Evolutionary conservation across 64 coral and sea anemone species (phyloP).

Genomic region (Actinia tenebrosa): DNA sequence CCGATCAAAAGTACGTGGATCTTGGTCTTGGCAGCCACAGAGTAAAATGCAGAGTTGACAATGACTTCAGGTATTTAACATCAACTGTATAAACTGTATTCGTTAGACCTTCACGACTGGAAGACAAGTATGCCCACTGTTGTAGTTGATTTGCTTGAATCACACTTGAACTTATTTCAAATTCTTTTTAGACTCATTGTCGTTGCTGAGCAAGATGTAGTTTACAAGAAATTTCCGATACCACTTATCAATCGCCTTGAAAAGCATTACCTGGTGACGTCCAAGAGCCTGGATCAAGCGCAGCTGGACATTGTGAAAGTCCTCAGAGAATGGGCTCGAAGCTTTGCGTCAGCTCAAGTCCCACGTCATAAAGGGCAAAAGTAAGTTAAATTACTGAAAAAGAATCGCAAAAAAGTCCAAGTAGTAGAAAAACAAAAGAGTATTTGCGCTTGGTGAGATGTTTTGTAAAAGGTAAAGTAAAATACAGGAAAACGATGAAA

Average conservation of each 20-base stretch:
- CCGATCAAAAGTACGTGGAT: slow-evolving; percentile 52
- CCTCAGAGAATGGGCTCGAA: slow-evolving; percentile 40
- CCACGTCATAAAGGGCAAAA: slow-evolving; percentile 3
- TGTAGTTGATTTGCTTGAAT: not conserved
- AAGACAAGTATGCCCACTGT: not conserved
- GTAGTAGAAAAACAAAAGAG: too few relatives aligned
- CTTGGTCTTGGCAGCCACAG: slow-evolving; percentile 56
- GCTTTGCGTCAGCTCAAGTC: slow-evolving; percentile 22
- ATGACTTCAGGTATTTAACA: slow-evolving; percentile 31
- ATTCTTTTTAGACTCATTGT: slow-evolving; percentile 57
- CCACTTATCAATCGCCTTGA: slow-evolving; percentile 85
- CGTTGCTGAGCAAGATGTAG: slow-evolving; percentile 77
- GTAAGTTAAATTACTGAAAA: not conserved
- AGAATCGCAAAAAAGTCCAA: too few relatives aligned
- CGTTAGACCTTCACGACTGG: not conserved
- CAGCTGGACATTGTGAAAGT: slow-evolving; percentile 29
- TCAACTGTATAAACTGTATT: too few relatives aligned
- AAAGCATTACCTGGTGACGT: slow-evolving; percentile 72
- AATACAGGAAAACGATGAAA: too few relatives aligned
- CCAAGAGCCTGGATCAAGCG: slow-evolving; percentile 33
- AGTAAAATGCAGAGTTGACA: slow-evolving; percentile 44
- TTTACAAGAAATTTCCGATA: slow-evolving; percentile 73
- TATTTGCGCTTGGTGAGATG: too few relatives aligned
- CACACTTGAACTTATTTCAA: not conserved
- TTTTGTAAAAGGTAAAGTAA: too few relatives aligned